Evolutionary conservation across 2,888 invertebrate species (phyloP).

Genomic region (Dicyrtomina minuta): DNA sequence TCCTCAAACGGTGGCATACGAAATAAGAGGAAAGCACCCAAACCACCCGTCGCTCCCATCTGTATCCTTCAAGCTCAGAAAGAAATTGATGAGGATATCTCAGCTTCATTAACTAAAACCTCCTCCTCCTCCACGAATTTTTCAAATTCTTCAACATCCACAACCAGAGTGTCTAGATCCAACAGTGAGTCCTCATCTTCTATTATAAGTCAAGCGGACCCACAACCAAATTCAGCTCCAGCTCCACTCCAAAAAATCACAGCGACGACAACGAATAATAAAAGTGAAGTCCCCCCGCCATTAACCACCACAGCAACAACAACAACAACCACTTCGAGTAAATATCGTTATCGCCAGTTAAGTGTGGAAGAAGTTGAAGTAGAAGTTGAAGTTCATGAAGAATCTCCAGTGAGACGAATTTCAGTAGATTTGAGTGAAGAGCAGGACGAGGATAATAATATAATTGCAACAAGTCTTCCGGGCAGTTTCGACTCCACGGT

Average conservation of each 20-base stretch:
- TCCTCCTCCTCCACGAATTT: not conserved
- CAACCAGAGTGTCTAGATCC: constrained; percentile 30
- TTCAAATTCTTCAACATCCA: constrained; percentile 17
- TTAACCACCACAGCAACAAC: not conserved
- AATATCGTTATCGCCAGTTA: constrained; percentile 9
- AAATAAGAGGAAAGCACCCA: constrained; percentile 65
- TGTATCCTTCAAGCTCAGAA: constrained; percentile 35
- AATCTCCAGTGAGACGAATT: constrained; percentile 10
- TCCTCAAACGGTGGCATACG: constrained; percentile 56
- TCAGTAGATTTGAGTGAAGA: constrained; percentile 7
- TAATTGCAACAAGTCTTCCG: constrained; percentile 35
- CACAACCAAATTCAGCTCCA: not conserved
- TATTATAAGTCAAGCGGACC: constrained; percentile 28
- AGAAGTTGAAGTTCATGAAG: constrained; percentile 42
- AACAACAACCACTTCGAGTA: not conserved
- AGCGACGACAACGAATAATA: not conserved
- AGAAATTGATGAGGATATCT: constrained; percentile 46
- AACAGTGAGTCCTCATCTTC: constrained; percentile 40
- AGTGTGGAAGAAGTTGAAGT: constrained; percentile 41
- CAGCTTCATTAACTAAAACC: constrained; percentile 12
- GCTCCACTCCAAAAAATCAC: not conserved
- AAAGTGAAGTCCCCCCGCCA: not conserved
- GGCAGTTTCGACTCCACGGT: constrained; percentile 42
- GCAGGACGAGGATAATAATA: not conserved
- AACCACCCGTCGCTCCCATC: constrained; percentile 58